Conservation (phyloP, 2,113 vertebrate species). For the Daboia siamensis region DNA sequence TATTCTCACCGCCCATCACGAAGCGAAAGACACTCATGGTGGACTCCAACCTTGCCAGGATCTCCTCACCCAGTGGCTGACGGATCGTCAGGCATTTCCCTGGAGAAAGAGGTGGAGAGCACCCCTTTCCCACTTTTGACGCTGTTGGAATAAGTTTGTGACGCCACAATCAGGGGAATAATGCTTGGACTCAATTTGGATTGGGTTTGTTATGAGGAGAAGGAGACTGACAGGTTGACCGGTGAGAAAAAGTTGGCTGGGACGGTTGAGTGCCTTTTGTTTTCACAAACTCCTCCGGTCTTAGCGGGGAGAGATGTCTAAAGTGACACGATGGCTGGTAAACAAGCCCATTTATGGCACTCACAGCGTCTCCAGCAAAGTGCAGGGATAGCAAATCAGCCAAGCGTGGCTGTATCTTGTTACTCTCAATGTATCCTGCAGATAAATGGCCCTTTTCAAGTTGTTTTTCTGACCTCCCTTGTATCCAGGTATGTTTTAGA, state of each 20-base stretch:
- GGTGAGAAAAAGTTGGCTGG: not conserved
- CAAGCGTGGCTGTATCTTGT: not conserved
- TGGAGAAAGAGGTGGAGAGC: not conserved
- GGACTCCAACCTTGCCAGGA: not conserved
- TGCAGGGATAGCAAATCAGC: not conserved
- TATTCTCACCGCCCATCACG: not conserved
- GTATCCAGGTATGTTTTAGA: not conserved
- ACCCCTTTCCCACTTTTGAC: not conserved
- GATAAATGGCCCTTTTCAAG: not conserved
- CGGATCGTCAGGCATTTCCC: not conserved
- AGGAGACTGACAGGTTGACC: not conserved
- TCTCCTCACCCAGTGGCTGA: not conserved
- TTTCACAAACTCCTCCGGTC: not conserved
- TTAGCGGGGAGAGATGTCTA: not conserved
- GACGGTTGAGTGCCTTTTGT: not conserved
- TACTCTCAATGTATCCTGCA: fast-evolving
- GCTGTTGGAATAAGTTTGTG: not conserved
- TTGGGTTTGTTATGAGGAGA: not conserved
- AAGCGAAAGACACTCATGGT: not conserved
- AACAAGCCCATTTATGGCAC: not conserved
- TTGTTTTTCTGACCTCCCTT: not conserved
- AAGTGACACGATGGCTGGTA: not conserved
- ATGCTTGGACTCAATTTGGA: not conserved
- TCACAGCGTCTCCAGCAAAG: not conserved
- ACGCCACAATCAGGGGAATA: not conserved